These are phyloP conservation scores for Ophion ventricosus DNA, from an alignment of 2,888 invertebrate species.

Conservation along the genomic window DNA sequence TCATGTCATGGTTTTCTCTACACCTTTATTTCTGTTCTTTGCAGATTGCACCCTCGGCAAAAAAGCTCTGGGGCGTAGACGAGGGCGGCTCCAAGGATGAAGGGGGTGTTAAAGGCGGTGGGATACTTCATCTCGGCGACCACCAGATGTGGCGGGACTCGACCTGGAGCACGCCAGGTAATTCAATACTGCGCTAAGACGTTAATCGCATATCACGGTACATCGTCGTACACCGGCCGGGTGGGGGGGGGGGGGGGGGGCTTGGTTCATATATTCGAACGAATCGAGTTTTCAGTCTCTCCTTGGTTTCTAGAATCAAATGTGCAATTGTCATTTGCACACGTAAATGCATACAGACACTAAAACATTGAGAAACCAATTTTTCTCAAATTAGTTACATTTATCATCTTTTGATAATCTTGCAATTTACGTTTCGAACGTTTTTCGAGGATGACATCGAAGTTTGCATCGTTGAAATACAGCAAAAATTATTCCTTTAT, in stretches of 20 bases:
- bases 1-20: slow-evolving; percentile 71
- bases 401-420: not conserved
- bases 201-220: slow-evolving; percentile 18
- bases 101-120: slow-evolving; percentile 89
- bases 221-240: not conserved
- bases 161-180: slow-evolving; percentile 96
- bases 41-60: slow-evolving; percentile 96
- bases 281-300: slow-evolving; percentile 12
- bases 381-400: not conserved
- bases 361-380: not conserved
- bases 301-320: not conserved
- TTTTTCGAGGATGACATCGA: too few relatives aligned
- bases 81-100: slow-evolving; percentile 85
- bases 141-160: slow-evolving; percentile 96
- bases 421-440: too few relatives aligned
- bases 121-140: slow-evolving; percentile 91
- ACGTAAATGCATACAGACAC: not conserved
- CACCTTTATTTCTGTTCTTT: slow-evolving; percentile 78
- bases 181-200: slow-evolving; percentile 41
- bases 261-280: slow-evolving; percentile 2
- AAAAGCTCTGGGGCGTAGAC: slow-evolving; percentile 93
- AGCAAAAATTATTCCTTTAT: too few relatives aligned
- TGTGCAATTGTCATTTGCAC: not conserved
- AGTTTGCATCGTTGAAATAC: too few relatives aligned
- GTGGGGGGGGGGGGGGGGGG: too few relatives aligned